A percentile compares a stretch with the other conserved stretches of the same genome.
Evolutionary conservation across 2,113 vertebrate genomes (phyloP).

Genomic region (Hiodon tergisus): DNA sequence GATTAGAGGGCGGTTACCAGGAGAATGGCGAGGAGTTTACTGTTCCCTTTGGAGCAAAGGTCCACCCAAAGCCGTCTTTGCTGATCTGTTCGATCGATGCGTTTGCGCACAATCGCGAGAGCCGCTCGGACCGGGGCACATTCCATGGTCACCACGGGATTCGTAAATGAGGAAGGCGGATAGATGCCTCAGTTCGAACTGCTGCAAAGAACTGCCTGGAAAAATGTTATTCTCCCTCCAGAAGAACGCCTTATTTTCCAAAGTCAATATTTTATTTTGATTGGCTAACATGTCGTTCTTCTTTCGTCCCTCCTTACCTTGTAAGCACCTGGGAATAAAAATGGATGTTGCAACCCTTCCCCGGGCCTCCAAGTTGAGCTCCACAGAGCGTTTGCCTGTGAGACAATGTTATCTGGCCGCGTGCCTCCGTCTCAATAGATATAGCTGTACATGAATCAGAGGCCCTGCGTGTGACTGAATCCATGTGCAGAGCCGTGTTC

Average conservation of each 20-base stretch:
- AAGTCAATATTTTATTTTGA: conserved; percentile 63
- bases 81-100: background rate
- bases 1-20: background rate
- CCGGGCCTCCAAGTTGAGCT: background rate
- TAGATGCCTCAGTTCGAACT: conserved; percentile 39
- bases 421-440: conserved; percentile 1
- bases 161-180: conserved; percentile 39
- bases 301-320: conserved; percentile 44
- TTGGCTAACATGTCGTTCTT: conserved; percentile 47
- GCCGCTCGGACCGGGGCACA: background rate
- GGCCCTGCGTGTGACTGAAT: background rate
- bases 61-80: background rate
- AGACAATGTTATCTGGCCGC: background rate
- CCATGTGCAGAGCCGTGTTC: background rate
- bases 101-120: background rate
- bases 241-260: conserved; percentile 46
- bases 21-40: background rate
- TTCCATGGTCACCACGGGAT: conserved; percentile 26
- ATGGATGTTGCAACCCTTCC: conserved; percentile 28
- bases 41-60: background rate
- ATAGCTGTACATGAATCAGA: background rate
- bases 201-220: background rate
- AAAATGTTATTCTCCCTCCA: conserved; percentile 28
- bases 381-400: background rate
- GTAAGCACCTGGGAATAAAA: conserved; percentile 53